Evolutionary conservation across 2,113 vertebrate species (phyloP), one percentile per base, ranked within the genome.

Genomic region (Tonatia bakeri): DNA sequence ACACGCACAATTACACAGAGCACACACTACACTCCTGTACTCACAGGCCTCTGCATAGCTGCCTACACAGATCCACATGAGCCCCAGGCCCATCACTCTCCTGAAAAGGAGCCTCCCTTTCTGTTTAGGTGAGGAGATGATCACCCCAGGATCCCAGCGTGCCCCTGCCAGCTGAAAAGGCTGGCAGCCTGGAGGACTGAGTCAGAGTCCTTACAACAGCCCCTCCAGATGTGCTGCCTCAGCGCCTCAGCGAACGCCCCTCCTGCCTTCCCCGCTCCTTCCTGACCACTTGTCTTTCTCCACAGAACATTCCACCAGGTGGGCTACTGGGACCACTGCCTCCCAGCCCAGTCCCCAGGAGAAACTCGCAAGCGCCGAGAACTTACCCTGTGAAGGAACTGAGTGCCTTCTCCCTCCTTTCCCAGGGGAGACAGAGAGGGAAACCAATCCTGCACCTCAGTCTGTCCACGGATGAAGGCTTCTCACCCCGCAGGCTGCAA

Each of bases 61-160:
- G 26, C 73, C 31, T 28, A 26, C 45, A 4, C 0, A 5, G 54
- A 64, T 11, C 52, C 79, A 47, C 40, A 1, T 0, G 0, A 15
- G 10, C 22, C 69, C 22, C 9, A 38, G 3, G 43, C 72, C 31
- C 31, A 6, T 3, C 0, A 1, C 47, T 36, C 38, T 56, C 47
- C 50, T 70, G 50, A 47, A 36, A 77, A 79, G 0, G 17, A 59
- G 38, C 61, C 38, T 43, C 61, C 38, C 28, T 38, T 77, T 56
- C 61, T 31, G 50, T 59, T 36, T 45, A 33, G 47, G 20, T 22
- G 8, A 81, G 50, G 56, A 75, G 73, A 69, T 2, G 1, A 36
- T 31, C 3, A 28, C 31, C 72, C 50, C 0, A 0, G 47, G 59
- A 19, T 14, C 36, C 59, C 28, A 56, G 40, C 7, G 19, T 1